Base-by-base conservation (phyloP, 2,113 vertebrate species). In the Fulica atra region DNA sequence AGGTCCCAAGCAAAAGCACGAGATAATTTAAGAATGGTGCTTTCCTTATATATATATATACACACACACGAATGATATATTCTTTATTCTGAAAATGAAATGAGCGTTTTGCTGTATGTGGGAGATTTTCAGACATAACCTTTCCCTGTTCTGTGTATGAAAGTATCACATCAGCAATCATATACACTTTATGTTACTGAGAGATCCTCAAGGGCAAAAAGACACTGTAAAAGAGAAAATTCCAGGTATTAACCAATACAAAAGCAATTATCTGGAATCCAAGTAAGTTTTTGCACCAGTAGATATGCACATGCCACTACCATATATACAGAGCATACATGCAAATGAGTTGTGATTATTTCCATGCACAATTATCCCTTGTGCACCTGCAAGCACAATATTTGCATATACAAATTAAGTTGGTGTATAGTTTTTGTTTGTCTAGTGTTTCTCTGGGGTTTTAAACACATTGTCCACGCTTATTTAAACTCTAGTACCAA, bases 331-430 rank as follows among this genome's bases (percentile, higher is more conserved):
- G 86, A 96, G 90, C 86, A 88, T 19, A 81, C 63, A 91, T 93
- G 94, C 87, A 96, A 93, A 94, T 94, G 53, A 69, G 57, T 63
- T 80, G 77, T 80, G 91, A 87, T 95, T 85, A 88, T 94, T 95
- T 91, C 78, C 89, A 93, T 0, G 1, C 63, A 89, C 57, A 89
- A 89, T 95, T 96, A 97, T 86, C 77, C 60, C 0, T 0, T 13
- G 83, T 88, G 88, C 90, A 96, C 95, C 95, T 95, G 95, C 80
- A 61, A 90, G 86, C 68, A 68, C 1, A 10, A 33, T 73, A 92
- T 93, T 84, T 95, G 76, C 90, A 95, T 81, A 61, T 7, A 79
- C 2, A 3, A 70, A 86, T 70, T 36, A 42, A 66, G 74, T 8
- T 20, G 65, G 40, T 44, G 31, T 31, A 60, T 0, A 1, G 20